Conservation (phyloP, 2,797 vertebrate species). For the Halcyon chelicuti region DNA sequence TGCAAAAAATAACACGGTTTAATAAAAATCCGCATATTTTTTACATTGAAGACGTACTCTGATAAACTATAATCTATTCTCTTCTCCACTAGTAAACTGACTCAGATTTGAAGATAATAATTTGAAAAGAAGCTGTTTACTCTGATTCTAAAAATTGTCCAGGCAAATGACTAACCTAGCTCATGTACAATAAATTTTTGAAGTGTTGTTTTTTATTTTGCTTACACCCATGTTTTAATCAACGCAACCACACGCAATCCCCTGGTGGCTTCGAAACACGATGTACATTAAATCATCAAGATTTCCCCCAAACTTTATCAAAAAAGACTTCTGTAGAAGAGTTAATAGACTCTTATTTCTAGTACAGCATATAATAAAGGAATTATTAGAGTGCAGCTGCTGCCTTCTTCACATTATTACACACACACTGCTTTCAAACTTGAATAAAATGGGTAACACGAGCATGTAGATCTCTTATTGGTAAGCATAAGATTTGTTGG, state of each 20-base stretch:
- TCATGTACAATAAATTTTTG: neutral
- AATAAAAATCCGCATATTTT: neutral
- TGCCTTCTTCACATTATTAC: neutral
- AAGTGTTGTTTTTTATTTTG: neutral
- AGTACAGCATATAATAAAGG: neutral
- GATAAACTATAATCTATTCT: neutral
- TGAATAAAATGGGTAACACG: neutral
- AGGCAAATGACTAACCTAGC: neutral
- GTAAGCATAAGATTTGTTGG: neutral
- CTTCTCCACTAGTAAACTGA: neutral
- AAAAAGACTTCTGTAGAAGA: neutral
- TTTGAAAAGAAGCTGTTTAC: neutral
- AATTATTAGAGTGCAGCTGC: neutral
- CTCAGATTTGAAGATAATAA: neutral
- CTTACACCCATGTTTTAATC: neutral
- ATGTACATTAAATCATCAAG: neutral
- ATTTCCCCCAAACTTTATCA: neutral
- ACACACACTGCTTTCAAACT: neutral
- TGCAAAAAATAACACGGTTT: neutral
- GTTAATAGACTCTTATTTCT: neutral
- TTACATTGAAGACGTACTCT: neutral
- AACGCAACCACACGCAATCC: neutral
- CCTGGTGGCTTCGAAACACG: neutral
- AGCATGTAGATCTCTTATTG: rapidly evolving
- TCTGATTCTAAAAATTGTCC: neutral